Evolutionary conservation across 2,113 vertebrate genomes (phyloP).

Genomic region (Ceyx margarethae): DNA sequence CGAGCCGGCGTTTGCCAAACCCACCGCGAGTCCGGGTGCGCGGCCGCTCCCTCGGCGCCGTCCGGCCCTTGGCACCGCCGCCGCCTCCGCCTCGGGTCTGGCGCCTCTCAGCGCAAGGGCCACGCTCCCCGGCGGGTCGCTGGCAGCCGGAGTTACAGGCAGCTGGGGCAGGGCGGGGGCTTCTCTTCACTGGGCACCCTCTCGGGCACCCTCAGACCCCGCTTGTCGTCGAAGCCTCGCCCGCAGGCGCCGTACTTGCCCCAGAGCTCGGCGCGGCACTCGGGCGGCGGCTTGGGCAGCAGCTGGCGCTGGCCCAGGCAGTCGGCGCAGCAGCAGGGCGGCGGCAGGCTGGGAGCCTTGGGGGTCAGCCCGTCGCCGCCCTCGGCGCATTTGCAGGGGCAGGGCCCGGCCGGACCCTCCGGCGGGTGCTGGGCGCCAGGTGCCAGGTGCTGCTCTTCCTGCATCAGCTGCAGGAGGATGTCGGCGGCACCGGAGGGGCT

Average conservation of each 20-base stretch:
- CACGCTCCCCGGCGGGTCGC: not conserved
- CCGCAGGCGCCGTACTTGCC: not conserved
- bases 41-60: not conserved
- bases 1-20: not conserved
- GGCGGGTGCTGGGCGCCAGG: not conserved
- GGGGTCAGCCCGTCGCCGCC: not conserved
- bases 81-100: not conserved
- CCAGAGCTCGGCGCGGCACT: not conserved
- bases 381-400: not conserved
- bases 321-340: not conserved
- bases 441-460: not conserved
- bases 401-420: not conserved
- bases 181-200: not conserved
- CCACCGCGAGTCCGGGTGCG: not conserved
- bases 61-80: constrained; percentile 20
- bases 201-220: not conserved
- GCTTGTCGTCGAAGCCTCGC: not conserved
- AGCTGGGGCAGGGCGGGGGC: not conserved
- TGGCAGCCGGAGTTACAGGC: not conserved
- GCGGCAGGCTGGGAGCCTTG: not conserved
- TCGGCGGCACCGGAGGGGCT: not conserved
- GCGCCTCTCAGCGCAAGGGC: not conserved
- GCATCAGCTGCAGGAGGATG: constrained; percentile 41
- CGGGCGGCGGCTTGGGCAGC: not conserved
- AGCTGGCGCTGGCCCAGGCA: not conserved